Evolutionary conservation across 2,113 vertebrate species (phyloP), one percentile per base, ranked within the genome.

Genomic region (Geococcyx californianus): DNA sequence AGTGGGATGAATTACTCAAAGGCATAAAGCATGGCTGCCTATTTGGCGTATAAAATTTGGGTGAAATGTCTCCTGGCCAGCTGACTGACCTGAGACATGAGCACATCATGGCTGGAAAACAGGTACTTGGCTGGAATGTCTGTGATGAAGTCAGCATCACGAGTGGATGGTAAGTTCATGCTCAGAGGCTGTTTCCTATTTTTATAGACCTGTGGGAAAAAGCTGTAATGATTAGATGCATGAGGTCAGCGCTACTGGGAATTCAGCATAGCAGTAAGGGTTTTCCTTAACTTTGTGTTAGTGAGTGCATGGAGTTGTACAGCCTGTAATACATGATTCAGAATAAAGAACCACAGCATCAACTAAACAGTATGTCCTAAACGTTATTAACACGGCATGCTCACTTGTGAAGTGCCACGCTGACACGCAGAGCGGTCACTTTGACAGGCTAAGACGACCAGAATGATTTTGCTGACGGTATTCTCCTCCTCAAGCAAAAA

Each of bases 51-150:
- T 33, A 55, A 13, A n/a, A 69, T 75, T 33, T 58, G 70, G 54
- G 31, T 64, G 78, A 89, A 93, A 93, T 40, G 60, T 96, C 70
- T 97, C 93, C 96, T 97, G 73, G 86, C 78, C 90, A 94, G 84
- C 94, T 97, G 94, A 98, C 94, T 98, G 97, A 96, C 91, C 92
- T 97, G 95, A 97, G 88, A 95, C 94, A 93, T 80, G 83, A 95
- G 42, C 85, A 66, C 93, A 94, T 95, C 91, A 56, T 84, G 95
- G 93, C 89, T 97, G 96, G 96, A 97, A 95, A 70, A 91, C 15
- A 74, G 84, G 97, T 97, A 97, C 91, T 91, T 97, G 95, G 96
- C 93, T 81, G 92, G 93, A 93, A 95, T 91, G 87, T 96, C 94
- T 96, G 92, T 94, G 86, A 96, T 95, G 96, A 97, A 97, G 89